Evolutionary conservation across 2,113 vertebrate genomes (phyloP).

Genomic region (Fulmarus glacialis): DNA sequence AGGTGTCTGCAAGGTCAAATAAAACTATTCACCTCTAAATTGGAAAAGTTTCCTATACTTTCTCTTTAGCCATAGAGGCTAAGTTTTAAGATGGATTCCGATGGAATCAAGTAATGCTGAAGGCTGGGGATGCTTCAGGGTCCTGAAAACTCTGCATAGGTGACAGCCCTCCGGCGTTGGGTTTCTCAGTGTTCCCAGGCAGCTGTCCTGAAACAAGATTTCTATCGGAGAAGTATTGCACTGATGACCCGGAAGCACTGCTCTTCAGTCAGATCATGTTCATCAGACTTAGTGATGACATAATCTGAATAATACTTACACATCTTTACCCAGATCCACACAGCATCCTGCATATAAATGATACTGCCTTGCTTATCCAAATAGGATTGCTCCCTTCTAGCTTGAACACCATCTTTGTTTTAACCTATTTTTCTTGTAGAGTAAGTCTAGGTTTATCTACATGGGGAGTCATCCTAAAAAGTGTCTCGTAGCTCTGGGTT

Average conservation of each 20-base stretch:
- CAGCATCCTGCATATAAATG: neutral
- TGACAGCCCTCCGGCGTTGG: fast-evolving
- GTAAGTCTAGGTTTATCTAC: neutral
- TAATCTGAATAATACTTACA: neutral
- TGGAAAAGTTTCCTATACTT: neutral
- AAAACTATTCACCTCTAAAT: neutral
- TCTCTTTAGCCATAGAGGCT: neutral
- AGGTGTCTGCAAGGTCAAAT: neutral
- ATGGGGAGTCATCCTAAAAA: neutral
- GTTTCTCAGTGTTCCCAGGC: neutral
- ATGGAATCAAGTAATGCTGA: neutral
- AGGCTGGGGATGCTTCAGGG: neutral
- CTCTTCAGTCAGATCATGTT: neutral
- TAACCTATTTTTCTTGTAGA: neutral
- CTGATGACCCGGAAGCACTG: neutral
- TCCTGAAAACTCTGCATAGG: neutral
- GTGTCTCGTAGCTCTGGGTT: neutral
- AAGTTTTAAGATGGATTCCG: neutral
- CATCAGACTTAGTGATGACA: neutral
- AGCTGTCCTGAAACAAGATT: neutral
- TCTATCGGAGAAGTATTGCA: neutral
- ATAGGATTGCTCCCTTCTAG: neutral
- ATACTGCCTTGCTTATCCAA: neutral
- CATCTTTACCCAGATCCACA: neutral
- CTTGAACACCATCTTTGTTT: neutral